phyloP scores from a whole-genome alignment of 2,797 vertebrate genomes.

The Chrysocyon brachyurus region DNA sequence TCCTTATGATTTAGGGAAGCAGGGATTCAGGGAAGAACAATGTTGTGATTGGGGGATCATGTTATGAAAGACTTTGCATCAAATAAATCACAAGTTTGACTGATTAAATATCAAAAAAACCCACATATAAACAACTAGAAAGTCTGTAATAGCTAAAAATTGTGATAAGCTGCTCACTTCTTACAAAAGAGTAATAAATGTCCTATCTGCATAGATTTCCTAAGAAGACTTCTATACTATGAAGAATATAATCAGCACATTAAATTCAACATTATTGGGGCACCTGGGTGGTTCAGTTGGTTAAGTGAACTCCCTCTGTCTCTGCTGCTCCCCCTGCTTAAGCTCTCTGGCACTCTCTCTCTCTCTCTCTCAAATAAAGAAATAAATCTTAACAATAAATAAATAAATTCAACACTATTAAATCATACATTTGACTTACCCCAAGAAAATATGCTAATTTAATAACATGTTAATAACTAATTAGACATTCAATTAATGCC shows the following conservation, averaged over 20 bases:
- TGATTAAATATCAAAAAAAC: constrained; percentile 19
- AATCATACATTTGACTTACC: constrained; percentile 55
- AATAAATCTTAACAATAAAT: no score
- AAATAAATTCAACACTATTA: constrained; percentile 46
- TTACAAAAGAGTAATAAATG: constrained; percentile 34
- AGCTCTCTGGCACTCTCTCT: no score
- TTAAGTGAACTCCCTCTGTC: no score
- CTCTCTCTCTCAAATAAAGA: no score
- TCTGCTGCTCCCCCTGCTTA: no score
- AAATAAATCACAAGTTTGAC: background rate
- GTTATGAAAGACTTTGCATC: background rate
- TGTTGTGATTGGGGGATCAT: background rate
- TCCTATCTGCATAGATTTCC: background rate
- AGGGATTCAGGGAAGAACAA: background rate
- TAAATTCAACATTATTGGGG: constrained; percentile 16
- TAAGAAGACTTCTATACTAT: background rate
- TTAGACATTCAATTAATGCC: constrained; percentile 51
- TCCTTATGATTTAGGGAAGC: background rate
- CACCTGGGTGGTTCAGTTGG: no score
- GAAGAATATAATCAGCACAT: constrained; percentile 22
- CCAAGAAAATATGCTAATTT: constrained; percentile 38
- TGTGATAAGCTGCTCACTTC: background rate
- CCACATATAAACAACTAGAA: background rate
- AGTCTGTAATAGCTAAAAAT: constrained; percentile 2
- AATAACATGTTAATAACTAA: constrained; percentile 54